These are phyloP conservation scores for Caenorhabditis macrosperma DNA, from an alignment of 2,888 invertebrate genomes.

Conservation along the genomic window DNA sequence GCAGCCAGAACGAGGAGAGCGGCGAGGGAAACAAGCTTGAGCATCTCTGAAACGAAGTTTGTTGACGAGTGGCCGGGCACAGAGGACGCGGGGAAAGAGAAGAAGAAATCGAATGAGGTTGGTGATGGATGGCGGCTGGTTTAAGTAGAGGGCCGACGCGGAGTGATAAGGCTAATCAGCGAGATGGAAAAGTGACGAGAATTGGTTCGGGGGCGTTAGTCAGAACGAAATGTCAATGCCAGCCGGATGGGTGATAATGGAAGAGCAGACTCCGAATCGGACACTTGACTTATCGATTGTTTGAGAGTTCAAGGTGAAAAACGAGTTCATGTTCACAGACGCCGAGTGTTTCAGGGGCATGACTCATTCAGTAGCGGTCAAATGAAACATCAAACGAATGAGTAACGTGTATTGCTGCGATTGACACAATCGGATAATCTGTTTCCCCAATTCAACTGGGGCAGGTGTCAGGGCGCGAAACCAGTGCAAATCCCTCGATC, in stretches of 20 bases:
- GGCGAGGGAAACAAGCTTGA: conserved; percentile 30
- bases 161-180: conserved; percentile 47
- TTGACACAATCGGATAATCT: neutral
- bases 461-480: too few species aligned
- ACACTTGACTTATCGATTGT: neutral
- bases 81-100: neutral
- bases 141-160: conserved; percentile 43
- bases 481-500: too few species aligned
- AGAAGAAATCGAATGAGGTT: conserved; percentile 17
- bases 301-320: neutral
- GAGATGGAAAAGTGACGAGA: conserved; percentile 39
- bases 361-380: too few species aligned
- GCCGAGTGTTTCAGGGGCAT: too few species aligned
- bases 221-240: conserved; percentile 29
- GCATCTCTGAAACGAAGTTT: conserved; percentile 22
- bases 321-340: too few species aligned
- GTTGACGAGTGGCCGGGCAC: conserved; percentile 11
- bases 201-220: conserved; percentile 42
- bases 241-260: conserved; percentile 23
- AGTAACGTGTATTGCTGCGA: neutral
- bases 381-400: neutral
- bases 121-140: conserved; percentile 51
- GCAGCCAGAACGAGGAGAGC: conserved; percentile 24
- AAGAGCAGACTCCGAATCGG: neutral
- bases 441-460: too few species aligned